Conservation (phyloP, 2,113 vertebrate species). For the Rhegmatorhina hoffmannsi region DNA sequence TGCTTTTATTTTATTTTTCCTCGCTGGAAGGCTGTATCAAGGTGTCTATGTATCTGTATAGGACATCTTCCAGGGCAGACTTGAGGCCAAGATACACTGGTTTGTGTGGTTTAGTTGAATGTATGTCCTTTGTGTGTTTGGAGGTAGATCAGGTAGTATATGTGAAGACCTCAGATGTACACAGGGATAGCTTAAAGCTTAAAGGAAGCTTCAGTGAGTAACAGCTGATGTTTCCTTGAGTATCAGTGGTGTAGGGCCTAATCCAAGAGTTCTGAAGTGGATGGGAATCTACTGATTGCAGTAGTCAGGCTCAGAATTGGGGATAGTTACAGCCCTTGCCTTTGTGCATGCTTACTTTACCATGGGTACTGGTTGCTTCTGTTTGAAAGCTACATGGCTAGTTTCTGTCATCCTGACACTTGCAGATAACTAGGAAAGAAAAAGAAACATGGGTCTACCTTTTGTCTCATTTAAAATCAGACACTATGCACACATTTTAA, state of each 20-base stretch:
- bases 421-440: background rate
- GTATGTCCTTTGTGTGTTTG: background rate
- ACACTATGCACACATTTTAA: background rate
- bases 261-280: background rate
- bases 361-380: fast-evolving
- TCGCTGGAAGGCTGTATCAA: background rate
- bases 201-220: background rate
- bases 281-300: background rate
- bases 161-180: background rate
- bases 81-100: background rate
- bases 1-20: background rate
- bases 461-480: background rate
- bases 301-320: background rate
- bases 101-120: background rate
- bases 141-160: background rate
- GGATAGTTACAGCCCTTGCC: background rate
- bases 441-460: background rate
- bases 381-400: background rate
- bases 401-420: background rate
- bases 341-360: background rate
- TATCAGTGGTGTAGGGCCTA: background rate
- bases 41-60: background rate
- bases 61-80: background rate
- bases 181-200: background rate
- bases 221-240: background rate